These are phyloP conservation scores for Tylochromis polylepis DNA, from an alignment of 2,113 vertebrate genomes.

Conservation along the genomic window DNA sequence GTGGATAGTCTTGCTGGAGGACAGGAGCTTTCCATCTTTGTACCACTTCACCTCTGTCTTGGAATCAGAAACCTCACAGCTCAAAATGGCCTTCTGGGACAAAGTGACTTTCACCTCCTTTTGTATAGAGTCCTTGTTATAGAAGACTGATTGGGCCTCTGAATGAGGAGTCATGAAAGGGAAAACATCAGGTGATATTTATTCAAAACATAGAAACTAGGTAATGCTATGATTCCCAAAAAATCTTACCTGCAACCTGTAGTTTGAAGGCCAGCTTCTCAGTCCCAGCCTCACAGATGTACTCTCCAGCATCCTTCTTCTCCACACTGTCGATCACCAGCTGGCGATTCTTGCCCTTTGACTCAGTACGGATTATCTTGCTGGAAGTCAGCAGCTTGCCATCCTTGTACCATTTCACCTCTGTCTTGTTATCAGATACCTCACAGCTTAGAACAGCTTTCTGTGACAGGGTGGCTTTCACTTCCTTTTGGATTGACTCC, in stretches of 20 bases:
- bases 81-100: slow-evolving; percentile 62
- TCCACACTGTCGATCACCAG: slow-evolving; percentile 73
- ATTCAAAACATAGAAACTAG: not conserved
- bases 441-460: slow-evolving; percentile 73
- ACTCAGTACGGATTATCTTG: slow-evolving; percentile 61
- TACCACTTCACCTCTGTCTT: slow-evolving; percentile 79
- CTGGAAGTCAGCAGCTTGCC: slow-evolving; percentile 66
- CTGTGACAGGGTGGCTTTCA: slow-evolving; percentile 61
- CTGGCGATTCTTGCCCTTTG: slow-evolving; percentile 56
- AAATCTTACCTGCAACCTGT: slow-evolving; percentile 1
- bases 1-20: slow-evolving; percentile 61
- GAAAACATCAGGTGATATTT: not conserved
- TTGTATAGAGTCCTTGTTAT: slow-evolving; percentile 73
- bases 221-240: not conserved
- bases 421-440: slow-evolving; percentile 61
- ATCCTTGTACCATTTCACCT: slow-evolving; percentile 82
- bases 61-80: slow-evolving; percentile 73
- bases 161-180: not conserved
- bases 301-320: slow-evolving; percentile 78
- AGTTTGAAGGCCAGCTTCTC: slow-evolving; percentile 76
- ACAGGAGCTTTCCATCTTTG: slow-evolving; percentile 76
- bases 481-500: slow-evolving; percentile 73
- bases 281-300: slow-evolving; percentile 72
- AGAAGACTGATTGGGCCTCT: slow-evolving; percentile 57
- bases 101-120: slow-evolving; percentile 64